Conservation (phyloP, 2,888 invertebrate species). For the Ecdyonurus torrentis region DNA sequence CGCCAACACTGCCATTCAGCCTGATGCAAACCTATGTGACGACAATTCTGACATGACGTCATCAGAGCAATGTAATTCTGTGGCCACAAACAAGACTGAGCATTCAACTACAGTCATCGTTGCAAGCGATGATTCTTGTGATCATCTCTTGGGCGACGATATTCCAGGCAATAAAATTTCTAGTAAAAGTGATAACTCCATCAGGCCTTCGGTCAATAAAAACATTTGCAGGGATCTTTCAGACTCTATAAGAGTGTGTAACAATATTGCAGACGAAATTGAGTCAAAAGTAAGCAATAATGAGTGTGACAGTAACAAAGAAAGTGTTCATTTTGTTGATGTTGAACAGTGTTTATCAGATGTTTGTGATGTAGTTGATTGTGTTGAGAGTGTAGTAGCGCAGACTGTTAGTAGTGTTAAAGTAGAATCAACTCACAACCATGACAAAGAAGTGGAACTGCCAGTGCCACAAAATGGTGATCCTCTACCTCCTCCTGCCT, state of each 20-base stretch:
- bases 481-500: neutral
- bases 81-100: neutral
- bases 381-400: neutral
- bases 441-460: no score
- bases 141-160: no score
- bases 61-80: neutral
- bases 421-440: no score
- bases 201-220: neutral
- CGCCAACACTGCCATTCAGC: neutral
- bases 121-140: neutral
- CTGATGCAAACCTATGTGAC: neutral
- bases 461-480: no score
- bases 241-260: neutral
- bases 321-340: neutral
- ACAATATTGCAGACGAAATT: neutral
- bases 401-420: neutral
- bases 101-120: neutral
- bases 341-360: neutral
- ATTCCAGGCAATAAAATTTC: neutral
- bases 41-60: neutral
- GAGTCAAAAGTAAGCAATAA: neutral
- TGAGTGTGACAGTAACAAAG: neutral
- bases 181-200: neutral
- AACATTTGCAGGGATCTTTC: neutral
- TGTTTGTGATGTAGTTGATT: neutral